Evolutionary conservation across 2,113 vertebrate species (phyloP).

Genomic region (Vidua macroura): DNA sequence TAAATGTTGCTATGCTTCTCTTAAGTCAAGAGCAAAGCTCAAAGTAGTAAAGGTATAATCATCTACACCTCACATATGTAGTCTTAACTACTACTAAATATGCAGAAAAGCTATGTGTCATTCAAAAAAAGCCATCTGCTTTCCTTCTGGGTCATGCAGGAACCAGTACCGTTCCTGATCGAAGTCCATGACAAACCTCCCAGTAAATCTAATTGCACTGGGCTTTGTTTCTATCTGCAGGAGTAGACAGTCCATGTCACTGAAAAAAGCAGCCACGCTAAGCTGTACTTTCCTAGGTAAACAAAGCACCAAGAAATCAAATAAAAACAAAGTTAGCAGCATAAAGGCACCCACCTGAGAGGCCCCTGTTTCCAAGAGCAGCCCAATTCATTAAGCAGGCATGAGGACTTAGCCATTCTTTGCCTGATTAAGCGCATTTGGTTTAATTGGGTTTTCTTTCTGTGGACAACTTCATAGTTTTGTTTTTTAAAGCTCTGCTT

Average conservation of each 20-base stretch:
- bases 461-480: background rate
- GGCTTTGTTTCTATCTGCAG: background rate
- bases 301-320: conserved; percentile 16
- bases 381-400: conserved; percentile 22
- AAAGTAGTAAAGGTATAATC: background rate
- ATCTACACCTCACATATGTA: background rate
- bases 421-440: background rate
- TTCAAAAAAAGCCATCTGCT: background rate
- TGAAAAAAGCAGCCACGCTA: background rate
- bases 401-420: conserved; percentile 34
- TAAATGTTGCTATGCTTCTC: background rate
- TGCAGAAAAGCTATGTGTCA: background rate
- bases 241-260: background rate
- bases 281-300: conserved; percentile 16
- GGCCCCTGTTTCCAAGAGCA: background rate
- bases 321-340: background rate
- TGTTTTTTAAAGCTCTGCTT: conserved; percentile 2
- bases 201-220: background rate
- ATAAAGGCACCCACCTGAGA: background rate
- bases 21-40: background rate
- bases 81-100: background rate
- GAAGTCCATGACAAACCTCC: background rate
- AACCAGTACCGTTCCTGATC: background rate
- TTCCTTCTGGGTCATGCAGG: background rate
- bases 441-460: conserved; percentile 17